Percentiles rank a stretch among this genome's conserved stretches.
Evolutionary conservation across 2,888 invertebrate genomes (phyloP).

Genomic region (Amphipyra berbera): DNA sequence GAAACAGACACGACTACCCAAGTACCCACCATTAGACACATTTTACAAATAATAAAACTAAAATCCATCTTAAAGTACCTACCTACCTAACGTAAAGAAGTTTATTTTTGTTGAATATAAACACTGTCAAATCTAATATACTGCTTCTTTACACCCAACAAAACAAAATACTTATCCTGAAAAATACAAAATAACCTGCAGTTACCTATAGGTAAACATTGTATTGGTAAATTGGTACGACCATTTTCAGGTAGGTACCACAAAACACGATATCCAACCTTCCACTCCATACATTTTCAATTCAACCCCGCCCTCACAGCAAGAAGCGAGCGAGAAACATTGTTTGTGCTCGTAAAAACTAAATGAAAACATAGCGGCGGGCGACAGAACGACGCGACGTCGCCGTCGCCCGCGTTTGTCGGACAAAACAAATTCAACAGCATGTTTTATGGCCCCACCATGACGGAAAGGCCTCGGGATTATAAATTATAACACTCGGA

Average conservation of each 20-base stretch:
- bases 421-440: conserved; percentile 67
- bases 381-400: conserved; percentile 58
- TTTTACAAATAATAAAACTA: no score
- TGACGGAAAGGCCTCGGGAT: conserved; percentile 25
- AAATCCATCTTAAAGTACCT: no score
- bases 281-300: conserved; percentile 39
- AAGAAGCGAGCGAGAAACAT: conserved; percentile 62
- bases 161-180: no score
- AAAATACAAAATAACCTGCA: no score
- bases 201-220: no score
- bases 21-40: no score
- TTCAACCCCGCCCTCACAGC: conserved; percentile 56
- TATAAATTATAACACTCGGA: conserved; percentile 41
- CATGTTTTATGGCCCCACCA: conserved; percentile 53
- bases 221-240: not conserved
- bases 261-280: conserved; percentile 42
- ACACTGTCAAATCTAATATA: no score
- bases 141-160: no score
- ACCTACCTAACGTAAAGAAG: no score
- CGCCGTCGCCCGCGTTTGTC: conserved; percentile 61
- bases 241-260: conserved; percentile 20
- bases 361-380: conserved; percentile 71
- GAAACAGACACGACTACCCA: no score
- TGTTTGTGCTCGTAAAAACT: conserved; percentile 76
- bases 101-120: no score